A percentile compares a stretch with the other conserved stretches of the same genome.
Conservation (phyloP, 2,113 vertebrate genomes). For the Pomatorhinus ruficollis region DNA sequence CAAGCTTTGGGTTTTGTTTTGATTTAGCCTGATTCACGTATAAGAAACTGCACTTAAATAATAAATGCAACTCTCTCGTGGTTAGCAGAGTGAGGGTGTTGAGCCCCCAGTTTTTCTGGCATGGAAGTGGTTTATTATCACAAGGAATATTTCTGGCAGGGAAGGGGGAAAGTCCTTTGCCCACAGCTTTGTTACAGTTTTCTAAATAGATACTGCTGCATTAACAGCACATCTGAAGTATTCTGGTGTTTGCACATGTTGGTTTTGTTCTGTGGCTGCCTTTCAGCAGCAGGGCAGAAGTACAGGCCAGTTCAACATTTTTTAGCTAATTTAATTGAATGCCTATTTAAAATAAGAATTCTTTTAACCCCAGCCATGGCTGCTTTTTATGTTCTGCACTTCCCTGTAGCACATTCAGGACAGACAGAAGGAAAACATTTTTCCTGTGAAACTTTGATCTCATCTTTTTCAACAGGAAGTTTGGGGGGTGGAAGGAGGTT, state of each 20-base stretch:
- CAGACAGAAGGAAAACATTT: background rate
- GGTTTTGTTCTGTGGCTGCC: constrained; percentile 22
- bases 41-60: background rate
- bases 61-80: background rate
- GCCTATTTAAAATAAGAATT: constrained; percentile 37
- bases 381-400: background rate
- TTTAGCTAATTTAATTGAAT: constrained; percentile 52
- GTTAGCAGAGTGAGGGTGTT: background rate
- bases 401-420: background rate
- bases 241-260: background rate
- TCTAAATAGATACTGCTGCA: background rate
- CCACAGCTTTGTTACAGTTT: constrained; percentile 10
- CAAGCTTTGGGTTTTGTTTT: background rate
- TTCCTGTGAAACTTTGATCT: background rate
- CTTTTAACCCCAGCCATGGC: background rate
- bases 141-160: background rate
- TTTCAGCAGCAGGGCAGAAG: constrained; percentile 38
- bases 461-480: background rate
- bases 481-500: background rate
- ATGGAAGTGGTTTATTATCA: background rate
- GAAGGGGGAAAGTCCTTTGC: background rate
- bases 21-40: background rate
- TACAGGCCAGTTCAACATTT: constrained; percentile 12
- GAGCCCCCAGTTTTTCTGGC: background rate
- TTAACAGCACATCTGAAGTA: constrained; percentile 9